Conservation (phyloP, 92 coral and sea anemone genomes). For the Nematostella vectensis region DNA sequence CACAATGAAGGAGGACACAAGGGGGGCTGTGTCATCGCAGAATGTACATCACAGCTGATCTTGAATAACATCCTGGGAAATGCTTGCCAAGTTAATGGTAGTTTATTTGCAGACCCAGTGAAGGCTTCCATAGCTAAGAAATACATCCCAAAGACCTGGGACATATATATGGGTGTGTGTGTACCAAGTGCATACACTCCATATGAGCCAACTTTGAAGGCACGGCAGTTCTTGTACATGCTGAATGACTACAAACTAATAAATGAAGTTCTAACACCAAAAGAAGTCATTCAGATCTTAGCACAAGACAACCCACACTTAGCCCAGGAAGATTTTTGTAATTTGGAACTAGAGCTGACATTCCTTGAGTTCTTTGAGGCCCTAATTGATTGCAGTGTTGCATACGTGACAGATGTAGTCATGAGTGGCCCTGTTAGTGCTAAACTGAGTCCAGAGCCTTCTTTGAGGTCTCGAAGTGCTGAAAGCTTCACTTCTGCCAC, state of each 20-base stretch:
- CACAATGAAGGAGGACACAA: slow-evolving; percentile 38
- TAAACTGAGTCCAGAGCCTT: slow-evolving; percentile 54
- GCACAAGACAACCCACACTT: slow-evolving; percentile 72
- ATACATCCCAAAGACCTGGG: slow-evolving; percentile 55
- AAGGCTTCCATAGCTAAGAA: slow-evolving; percentile 65
- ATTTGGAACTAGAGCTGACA: slow-evolving; percentile 83
- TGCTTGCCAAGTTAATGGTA: slow-evolving; percentile 66
- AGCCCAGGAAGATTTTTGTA: slow-evolving; percentile 79
- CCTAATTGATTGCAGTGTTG: slow-evolving; percentile 74
- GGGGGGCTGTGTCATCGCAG: slow-evolving; percentile 44
- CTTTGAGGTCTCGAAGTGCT: slow-evolving; percentile 76
- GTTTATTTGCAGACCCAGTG: slow-evolving; percentile 51
- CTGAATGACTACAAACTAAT: slow-evolving; percentile 71
- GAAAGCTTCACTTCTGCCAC: slow-evolving; percentile 69
- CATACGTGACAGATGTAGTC: slow-evolving; percentile 73
- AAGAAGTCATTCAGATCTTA: slow-evolving; percentile 64
- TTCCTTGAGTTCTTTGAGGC: slow-evolving; percentile 94
- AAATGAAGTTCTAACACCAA: slow-evolving; percentile 61
- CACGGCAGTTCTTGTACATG: slow-evolving; percentile 74
- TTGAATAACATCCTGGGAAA: slow-evolving; percentile 61
- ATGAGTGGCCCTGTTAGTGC: slow-evolving; percentile 62
- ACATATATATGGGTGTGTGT: slow-evolving; percentile 54
- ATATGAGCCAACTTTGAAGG: slow-evolving; percentile 65
- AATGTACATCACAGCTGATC: slow-evolving; percentile 82
- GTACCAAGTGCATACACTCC: slow-evolving; percentile 42